A percentile compares a stretch with the other conserved stretches of the same genome.
Evolutionary conservation across 1,140 invertebrate genomes (phyloP).

Genomic region (Macrobrachium nipponense): DNA sequence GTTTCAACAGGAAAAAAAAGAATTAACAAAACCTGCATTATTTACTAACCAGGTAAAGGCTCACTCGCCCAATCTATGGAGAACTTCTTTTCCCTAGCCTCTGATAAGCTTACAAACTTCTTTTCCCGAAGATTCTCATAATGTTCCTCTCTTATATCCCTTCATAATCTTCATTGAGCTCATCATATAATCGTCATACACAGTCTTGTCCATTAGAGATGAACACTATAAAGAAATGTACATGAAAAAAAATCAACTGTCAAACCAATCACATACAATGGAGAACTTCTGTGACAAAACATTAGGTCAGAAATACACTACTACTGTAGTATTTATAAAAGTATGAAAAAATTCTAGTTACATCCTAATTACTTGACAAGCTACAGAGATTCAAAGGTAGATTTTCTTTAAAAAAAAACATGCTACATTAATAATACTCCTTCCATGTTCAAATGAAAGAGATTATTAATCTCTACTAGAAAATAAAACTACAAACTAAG

Average conservation of each 20-base stretch:
- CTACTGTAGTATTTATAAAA: neutral
- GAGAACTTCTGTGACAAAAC: neutral
- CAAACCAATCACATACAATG: no score
- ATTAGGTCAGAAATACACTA: neutral
- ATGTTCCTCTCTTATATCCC: conserved; percentile 74
- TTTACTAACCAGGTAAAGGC: conserved; percentile 55
- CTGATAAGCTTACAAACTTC: conserved; percentile 70
- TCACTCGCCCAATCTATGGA: conserved; percentile 69
- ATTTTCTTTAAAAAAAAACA: no score
- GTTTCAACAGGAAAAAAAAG: no score
- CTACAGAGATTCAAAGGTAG: no score
- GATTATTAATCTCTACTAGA: no score
- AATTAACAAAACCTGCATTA: neutral
- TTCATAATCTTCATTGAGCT: conserved; percentile 74
- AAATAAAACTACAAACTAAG: no score
- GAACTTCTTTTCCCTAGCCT: conserved; percentile 69
- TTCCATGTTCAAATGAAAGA: no score
- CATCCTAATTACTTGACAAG: no score
- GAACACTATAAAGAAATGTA: conserved; percentile 69
- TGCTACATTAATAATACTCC: no score
- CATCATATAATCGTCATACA: conserved; percentile 71
- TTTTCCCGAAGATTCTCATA: conserved; percentile 73
- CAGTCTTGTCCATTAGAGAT: conserved; percentile 70
- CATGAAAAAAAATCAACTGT: neutral
- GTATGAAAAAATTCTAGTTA: neutral